Evolutionary conservation across 2,888 invertebrate species (phyloP).

Genomic region (Acanthosepion esculentum): DNA sequence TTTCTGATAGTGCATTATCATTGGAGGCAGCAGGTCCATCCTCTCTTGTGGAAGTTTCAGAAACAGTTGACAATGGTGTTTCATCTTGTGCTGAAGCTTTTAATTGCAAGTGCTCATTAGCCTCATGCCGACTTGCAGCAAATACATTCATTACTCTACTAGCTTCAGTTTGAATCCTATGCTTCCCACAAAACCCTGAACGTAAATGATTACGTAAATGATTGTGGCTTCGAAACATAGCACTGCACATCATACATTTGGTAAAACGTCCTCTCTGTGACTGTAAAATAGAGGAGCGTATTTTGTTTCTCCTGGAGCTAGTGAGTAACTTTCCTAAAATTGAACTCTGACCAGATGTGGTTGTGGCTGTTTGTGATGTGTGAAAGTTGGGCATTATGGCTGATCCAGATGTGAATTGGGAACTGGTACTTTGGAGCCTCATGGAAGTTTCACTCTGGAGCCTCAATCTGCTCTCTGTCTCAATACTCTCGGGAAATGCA

Average conservation of each 20-base stretch:
- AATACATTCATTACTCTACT: constrained; percentile 38
- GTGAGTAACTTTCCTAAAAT: constrained; percentile 48
- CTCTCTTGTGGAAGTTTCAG: constrained; percentile 13
- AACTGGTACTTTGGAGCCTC: constrained; percentile 45
- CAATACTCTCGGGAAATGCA: constrained; percentile 39
- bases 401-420: constrained; percentile 42
- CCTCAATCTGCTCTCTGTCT: constrained; percentile 40
- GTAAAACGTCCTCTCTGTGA: constrained; percentile 44
- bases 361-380: constrained; percentile 35
- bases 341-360: constrained; percentile 43
- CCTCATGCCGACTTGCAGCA: constrained; percentile 41
- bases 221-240: constrained; percentile 46
- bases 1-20: constrained; percentile 3
- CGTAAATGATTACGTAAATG: constrained; percentile 45
- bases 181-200: constrained; percentile 47
- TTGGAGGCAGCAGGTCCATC: constrained; percentile 23
- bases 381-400: constrained; percentile 43
- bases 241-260: constrained; percentile 45
- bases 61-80: constrained; percentile 40
- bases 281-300: constrained; percentile 44
- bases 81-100: not conserved
- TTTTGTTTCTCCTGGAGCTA: constrained; percentile 40
- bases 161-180: constrained; percentile 40
- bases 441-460: constrained; percentile 46
- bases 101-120: not conserved